phyloP scores from a whole-genome alignment of 2,888 invertebrate species.

The Cantharis lateralis region DNA sequence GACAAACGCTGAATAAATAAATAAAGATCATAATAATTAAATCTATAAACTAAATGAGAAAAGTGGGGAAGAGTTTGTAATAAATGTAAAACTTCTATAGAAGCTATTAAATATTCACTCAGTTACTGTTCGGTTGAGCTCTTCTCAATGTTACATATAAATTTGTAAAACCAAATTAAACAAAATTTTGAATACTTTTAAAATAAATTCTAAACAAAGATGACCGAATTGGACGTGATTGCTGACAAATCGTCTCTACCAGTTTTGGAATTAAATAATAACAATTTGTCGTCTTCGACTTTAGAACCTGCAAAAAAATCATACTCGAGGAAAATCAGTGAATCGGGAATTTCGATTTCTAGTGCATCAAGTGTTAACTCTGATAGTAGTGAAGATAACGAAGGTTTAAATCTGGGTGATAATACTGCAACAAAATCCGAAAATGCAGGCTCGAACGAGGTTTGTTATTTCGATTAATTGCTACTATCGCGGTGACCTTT shows the following conservation, averaged over 20 bases:
- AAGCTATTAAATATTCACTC: constrained; percentile 15
- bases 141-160: not conserved
- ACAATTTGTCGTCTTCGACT: constrained; percentile 3
- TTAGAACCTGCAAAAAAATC: constrained; percentile 13
- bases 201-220: not conserved
- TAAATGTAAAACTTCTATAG: constrained; percentile 18
- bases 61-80: constrained; percentile 28
- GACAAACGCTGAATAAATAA: not conserved
- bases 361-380: constrained; percentile 43
- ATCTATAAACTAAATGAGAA: constrained; percentile 4
- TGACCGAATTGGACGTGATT: not conserved
- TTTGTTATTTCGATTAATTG: not conserved
- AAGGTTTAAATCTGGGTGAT: constrained; percentile 15
- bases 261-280: constrained; percentile 34
- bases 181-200: not conserved
- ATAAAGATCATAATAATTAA: not conserved
- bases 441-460: not conserved
- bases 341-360: constrained; percentile 39
- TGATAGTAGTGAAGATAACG: constrained; percentile 43
- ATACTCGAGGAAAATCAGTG: constrained; percentile 27
- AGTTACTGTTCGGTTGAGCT: constrained; percentile 11
- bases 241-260: constrained; percentile 14
- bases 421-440: not conserved
- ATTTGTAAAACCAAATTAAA: not conserved
- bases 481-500: not conserved